These are phyloP conservation scores for Arctia plantaginis DNA, from an alignment of 2,888 invertebrate genomes.

Conservation along the genomic window DNA sequence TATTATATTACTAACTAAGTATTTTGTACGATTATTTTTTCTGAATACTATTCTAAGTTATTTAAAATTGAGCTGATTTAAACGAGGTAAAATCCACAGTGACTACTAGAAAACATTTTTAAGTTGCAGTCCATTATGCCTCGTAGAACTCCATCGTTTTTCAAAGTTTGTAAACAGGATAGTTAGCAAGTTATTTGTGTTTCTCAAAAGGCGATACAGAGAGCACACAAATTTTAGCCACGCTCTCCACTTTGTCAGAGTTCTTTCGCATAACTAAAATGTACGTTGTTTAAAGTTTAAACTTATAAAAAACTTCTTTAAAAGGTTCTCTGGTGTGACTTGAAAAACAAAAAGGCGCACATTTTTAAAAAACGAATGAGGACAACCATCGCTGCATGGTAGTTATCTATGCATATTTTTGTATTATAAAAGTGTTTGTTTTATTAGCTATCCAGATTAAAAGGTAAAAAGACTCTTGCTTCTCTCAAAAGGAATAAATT, in stretches of 20 bases:
- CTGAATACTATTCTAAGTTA: neutral
- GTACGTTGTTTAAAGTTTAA: slow-evolving; percentile 1
- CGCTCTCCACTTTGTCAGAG: slow-evolving; percentile 21
- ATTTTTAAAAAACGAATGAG: neutral
- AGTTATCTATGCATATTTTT: neutral
- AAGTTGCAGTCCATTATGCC: neutral
- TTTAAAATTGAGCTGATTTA: neutral
- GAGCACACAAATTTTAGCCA: slow-evolving; percentile 12
- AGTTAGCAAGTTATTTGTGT: slow-evolving; percentile 21
- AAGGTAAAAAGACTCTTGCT: neutral
- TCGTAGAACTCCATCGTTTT: slow-evolving; percentile 6
- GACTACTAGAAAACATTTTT: neutral
- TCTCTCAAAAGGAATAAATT: too few relatives aligned
- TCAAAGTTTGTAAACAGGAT: slow-evolving; percentile 26
- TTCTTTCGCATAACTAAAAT: slow-evolving; percentile 28
- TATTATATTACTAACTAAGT: too few relatives aligned
- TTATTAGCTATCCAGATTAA: neutral
- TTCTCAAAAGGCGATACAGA: slow-evolving; percentile 30
- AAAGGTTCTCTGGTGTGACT: slow-evolving; percentile 2
- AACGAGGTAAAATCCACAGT: neutral
- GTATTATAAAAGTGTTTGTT: neutral
- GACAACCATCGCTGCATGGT: neutral
- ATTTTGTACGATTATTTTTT: too few relatives aligned
- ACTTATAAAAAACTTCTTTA: neutral
- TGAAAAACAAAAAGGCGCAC: neutral